Conservation (phyloP, 2,113 vertebrate genomes). For the Ageneiosus marmoratus region DNA sequence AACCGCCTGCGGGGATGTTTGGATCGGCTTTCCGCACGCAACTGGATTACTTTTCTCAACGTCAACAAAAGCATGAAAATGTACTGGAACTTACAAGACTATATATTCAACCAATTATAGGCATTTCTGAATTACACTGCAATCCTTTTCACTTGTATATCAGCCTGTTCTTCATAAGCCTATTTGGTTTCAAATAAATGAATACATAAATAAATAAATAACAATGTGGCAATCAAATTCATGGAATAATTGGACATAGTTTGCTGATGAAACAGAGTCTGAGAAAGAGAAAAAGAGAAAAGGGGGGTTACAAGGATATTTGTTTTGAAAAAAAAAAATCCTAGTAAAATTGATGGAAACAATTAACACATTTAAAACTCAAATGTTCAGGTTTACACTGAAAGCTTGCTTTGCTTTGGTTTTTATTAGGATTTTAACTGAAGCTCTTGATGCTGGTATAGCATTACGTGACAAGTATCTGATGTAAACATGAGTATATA, state of each 20-base stretch:
- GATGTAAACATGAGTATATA: conserved; percentile 3
- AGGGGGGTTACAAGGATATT: background rate
- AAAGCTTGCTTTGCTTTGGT: background rate
- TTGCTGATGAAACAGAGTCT: background rate
- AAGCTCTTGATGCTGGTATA: background rate
- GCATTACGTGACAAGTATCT: background rate
- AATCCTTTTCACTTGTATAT: background rate
- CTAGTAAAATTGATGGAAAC: background rate
- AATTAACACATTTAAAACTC: background rate
- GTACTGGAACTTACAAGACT: background rate
- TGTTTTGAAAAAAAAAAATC: background rate
- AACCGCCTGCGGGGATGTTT: conserved; percentile 24
- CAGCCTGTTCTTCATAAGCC: conserved; percentile 7
- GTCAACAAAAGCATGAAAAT: background rate
- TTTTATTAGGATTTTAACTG: background rate
- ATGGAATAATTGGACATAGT: background rate
- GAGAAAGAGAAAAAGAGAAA: background rate
- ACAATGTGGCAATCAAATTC: conserved; percentile 2
- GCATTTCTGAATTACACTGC: background rate
- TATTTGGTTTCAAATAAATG: background rate
- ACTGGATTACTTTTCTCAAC: conserved; percentile 1
- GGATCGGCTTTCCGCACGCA: background rate
- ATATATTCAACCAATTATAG: background rate
- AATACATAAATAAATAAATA: background rate
- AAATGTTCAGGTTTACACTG: background rate